Conservation (phyloP, 2,888 invertebrate species). For the Leptinotarsa tumamoca region DNA sequence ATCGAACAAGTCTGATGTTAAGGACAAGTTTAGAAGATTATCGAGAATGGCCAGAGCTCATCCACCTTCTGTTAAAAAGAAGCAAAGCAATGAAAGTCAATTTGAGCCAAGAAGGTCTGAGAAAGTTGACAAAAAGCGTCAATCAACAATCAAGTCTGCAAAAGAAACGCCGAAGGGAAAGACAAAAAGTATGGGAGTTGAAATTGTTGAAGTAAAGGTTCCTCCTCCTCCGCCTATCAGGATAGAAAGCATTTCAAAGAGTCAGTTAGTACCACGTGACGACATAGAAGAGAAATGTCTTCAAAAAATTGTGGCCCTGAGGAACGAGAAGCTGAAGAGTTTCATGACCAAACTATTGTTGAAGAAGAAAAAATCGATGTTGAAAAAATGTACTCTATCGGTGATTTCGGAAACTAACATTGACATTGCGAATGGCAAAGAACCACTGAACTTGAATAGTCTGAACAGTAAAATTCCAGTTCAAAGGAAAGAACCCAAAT, state of each 20-base stretch:
- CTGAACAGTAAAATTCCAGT: not conserved
- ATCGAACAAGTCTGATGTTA: not conserved
- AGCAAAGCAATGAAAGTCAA: not conserved
- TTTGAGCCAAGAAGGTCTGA: not conserved
- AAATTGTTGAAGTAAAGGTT: not conserved
- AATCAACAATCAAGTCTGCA: too few relatives aligned
- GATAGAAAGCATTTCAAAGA: not conserved
- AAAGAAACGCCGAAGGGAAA: not conserved
- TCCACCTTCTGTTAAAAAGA: not conserved
- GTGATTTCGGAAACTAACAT: slow-evolving; percentile 24
- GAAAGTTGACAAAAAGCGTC: not conserved
- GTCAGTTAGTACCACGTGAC: not conserved
- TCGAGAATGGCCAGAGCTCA: too few relatives aligned
- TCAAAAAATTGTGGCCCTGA: slow-evolving; percentile 23
- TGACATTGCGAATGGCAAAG: not conserved
- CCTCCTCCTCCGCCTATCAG: not conserved
- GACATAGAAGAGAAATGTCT: slow-evolving; percentile 22
- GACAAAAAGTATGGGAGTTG: not conserved
- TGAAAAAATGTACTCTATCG: slow-evolving; percentile 18
- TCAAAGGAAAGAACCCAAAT: too few relatives aligned
- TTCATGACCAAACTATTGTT: slow-evolving; percentile 37
- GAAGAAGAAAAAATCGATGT: slow-evolving; percentile 29
- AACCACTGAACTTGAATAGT: not conserved
- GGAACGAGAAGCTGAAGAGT: slow-evolving; percentile 27
- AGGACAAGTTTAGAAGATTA: not conserved